These are phyloP conservation scores for Onychorhynchus coronatus DNA, from an alignment of 2,113 vertebrate species.

Conservation along the genomic window DNA sequence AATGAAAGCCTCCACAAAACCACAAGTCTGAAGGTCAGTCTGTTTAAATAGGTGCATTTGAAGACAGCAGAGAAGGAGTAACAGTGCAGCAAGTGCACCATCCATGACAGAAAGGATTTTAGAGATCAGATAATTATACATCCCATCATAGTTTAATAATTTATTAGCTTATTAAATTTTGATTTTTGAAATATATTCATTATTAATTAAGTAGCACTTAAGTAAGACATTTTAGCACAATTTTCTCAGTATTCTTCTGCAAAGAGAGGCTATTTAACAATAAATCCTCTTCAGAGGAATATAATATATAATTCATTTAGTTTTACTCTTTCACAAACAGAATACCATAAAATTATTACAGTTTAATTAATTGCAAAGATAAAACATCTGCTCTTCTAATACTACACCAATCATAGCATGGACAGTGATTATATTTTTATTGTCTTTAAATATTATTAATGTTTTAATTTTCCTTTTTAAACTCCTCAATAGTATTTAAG, in stretches of 20 bases:
- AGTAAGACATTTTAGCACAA: not conserved
- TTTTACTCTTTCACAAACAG: not conserved
- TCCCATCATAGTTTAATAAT: not conserved
- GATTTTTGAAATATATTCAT: constrained; percentile 34
- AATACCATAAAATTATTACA: not conserved
- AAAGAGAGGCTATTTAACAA: not conserved
- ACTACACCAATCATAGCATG: not conserved
- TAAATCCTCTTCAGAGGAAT: not conserved
- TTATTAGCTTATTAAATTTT: constrained; percentile 49
- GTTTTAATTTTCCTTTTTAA: not conserved
- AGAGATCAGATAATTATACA: not conserved
- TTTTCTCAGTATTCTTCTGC: not conserved
- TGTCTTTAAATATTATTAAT: not conserved
- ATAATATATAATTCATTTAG: not conserved
- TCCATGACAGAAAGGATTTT: not conserved
- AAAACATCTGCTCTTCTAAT: not conserved
- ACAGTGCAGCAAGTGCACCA: not conserved
- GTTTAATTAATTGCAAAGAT: not conserved
- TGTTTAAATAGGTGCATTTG: not conserved
- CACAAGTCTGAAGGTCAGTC: not conserved
- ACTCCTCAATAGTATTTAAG: not conserved
- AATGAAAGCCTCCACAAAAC: not conserved
- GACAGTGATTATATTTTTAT: not conserved
- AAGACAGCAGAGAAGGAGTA: not conserved
- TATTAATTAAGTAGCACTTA: constrained; percentile 41